phyloP scores from a whole-genome alignment of 2,888 invertebrate genomes.

The Oscheius sp. region DNA sequence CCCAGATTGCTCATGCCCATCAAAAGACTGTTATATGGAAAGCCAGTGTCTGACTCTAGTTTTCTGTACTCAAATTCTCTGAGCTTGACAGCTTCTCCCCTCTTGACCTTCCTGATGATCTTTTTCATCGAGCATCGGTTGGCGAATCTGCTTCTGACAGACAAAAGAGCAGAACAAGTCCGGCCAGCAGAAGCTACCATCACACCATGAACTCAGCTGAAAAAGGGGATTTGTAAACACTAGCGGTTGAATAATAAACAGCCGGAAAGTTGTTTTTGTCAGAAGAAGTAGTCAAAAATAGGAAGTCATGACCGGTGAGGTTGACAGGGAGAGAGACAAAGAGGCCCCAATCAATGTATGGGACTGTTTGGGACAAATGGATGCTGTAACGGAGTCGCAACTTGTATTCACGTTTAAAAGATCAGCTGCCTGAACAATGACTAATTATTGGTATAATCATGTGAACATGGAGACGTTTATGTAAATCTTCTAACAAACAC shows the following conservation, averaged over 20 bases:
- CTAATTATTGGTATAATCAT: too few species aligned
- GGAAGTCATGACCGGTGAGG: neutral
- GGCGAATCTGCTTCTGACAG: neutral
- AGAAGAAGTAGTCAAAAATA: neutral
- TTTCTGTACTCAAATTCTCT: slow-evolving; percentile 5
- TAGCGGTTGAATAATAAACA: neutral
- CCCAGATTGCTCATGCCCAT: too few species aligned
- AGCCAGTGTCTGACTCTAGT: too few species aligned
- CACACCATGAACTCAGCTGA: slow-evolving; percentile 4
- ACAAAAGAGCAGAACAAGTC: neutral
- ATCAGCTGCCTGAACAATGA: too few species aligned
- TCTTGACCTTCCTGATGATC: neutral
- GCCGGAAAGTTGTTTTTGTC: neutral
- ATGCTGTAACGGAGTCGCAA: slow-evolving; percentile 12
- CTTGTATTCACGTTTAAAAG: neutral
- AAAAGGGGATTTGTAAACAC: neutral
- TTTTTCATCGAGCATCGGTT: neutral
- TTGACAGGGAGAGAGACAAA: neutral
- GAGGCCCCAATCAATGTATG: neutral
- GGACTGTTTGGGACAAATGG: too few species aligned
- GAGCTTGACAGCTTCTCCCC: slow-evolving; percentile 7
- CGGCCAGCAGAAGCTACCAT: slow-evolving; percentile 22
- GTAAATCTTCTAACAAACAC: too few species aligned
- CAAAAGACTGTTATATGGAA: too few species aligned
- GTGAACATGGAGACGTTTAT: too few species aligned